Evolutionary conservation across 2,797 vertebrate species (phyloP), one percentile per base, ranked within the genome.

Genomic region (Poeciliopsis gracilis): DNA sequence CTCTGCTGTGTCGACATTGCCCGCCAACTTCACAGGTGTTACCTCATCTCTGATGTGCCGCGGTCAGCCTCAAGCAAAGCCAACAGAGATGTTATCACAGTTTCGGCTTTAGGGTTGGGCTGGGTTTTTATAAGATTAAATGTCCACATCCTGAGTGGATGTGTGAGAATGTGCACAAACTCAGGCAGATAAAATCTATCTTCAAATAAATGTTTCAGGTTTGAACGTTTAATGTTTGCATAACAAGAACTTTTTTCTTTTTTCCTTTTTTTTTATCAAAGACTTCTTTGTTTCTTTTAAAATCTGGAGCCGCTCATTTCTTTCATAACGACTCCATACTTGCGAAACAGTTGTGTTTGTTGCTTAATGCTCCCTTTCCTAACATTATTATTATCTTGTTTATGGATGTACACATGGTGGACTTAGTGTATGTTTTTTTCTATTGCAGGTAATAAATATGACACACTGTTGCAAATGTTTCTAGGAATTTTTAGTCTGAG

Each of bases 21-120:
- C 82, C 49, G 76, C 11, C 1, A 47, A 74, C 66, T 61, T 78
- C 43, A 80, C 85, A 84, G 76, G 82, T 79, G 85, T 90, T 87
- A 72, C 88, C 84, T 87, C 88, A 87, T 82, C 86, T 82, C 81
- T 73, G 73, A 84, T 88, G 87, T 83, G 89, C 84, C 89, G 28
- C 30, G 18, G 59, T 25, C 16, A 30, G 61, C 25, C 36, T 1
- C 30, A 82, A 57, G 77, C 78, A 16, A 81, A 87, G 85, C 80
- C 81, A 76, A 87, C 87, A 88, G 38, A 89, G 86, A 87, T 46
- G 86, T 90, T 76, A 84, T 76, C 87, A 16, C 45, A 47, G 16
- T 85, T 81, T 77, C 49, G 57, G 81, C 85, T 76, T 45, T 33
- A 13, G 1, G 53, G 77, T 77, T 43, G 53, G 75, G 79, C 66